Percentiles rank a stretch among this genome's conserved stretches.
These are phyloP conservation scores for Psittacula cyanocephala DNA, from an alignment of 2,113 vertebrate species.

Conservation along the genomic window DNA sequence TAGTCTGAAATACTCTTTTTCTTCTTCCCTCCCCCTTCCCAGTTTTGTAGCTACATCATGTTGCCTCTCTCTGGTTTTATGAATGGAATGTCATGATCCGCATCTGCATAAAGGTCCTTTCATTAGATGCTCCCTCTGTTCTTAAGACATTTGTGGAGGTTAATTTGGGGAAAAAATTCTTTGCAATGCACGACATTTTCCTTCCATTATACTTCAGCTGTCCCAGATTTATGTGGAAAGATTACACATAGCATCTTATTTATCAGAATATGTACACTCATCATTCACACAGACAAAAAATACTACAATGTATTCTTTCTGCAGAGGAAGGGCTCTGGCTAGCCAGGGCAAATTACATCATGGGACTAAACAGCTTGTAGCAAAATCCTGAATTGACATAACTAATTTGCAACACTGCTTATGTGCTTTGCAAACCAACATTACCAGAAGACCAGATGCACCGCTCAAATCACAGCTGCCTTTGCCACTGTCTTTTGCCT, in stretches of 20 bases:
- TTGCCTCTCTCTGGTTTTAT: conserved; percentile 15
- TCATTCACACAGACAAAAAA: conserved; percentile 17
- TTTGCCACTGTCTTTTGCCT: background rate
- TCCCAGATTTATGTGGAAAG: conserved; percentile 24
- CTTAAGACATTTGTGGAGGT: conserved; percentile 33
- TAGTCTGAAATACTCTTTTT: background rate
- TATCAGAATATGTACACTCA: background rate
- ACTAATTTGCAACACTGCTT: conserved; percentile 5
- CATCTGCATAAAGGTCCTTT: conserved; percentile 57
- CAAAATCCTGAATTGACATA: conserved; percentile 11
- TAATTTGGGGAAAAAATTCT: conserved; percentile 32
- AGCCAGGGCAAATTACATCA: conserved; percentile 5
- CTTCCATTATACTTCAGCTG: conserved; percentile 4
- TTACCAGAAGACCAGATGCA: background rate
- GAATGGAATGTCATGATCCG: conserved; percentile 44
- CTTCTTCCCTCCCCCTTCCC: fast-evolving
- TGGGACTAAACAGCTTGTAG: background rate
- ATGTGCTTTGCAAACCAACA: background rate
- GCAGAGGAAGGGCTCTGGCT: background rate
- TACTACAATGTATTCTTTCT: conserved; percentile 35
- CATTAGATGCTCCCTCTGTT: conserved; percentile 41
- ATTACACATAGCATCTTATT: conserved; percentile 15
- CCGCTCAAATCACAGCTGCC: conserved; percentile 2
- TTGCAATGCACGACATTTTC: conserved; percentile 22
- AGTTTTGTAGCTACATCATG: background rate